These are phyloP conservation scores for Lophotis ruficrista DNA, from an alignment of 2,113 vertebrate species.

Conservation along the genomic window DNA sequence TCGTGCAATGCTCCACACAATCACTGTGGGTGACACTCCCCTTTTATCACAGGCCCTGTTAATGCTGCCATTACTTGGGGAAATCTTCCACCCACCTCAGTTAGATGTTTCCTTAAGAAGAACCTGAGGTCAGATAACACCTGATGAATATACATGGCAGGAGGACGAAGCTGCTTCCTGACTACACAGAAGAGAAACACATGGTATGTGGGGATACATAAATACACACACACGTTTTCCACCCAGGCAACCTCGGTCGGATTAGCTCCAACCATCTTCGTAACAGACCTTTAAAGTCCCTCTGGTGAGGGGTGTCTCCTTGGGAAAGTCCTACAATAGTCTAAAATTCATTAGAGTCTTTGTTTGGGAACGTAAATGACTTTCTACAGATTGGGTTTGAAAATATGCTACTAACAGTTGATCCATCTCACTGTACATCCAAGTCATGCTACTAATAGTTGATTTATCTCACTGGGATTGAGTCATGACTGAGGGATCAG, in stretches of 20 bases:
- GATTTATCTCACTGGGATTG: neutral
- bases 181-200: slow-evolving; percentile 25
- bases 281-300: slow-evolving; percentile 5
- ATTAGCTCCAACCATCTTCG: neutral
- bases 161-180: slow-evolving; percentile 8
- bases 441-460: neutral
- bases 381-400: neutral
- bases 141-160: neutral
- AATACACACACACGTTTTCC: neutral
- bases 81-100: neutral
- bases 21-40: slow-evolving; percentile 55
- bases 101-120: slow-evolving; percentile 21
- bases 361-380: neutral
- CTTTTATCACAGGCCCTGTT: slow-evolving; percentile 44
- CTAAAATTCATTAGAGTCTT: neutral
- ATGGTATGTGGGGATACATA: neutral
- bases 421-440: neutral
- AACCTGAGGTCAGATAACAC: slow-evolving; percentile 10
- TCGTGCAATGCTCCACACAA: slow-evolving; percentile 50
- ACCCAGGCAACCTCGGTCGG: neutral
- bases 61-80: neutral
- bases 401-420: neutral
- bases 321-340: neutral
- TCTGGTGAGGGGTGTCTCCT: slow-evolving; percentile 14
- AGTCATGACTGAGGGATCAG: neutral